phyloP scores from a whole-genome alignment of 2,888 invertebrate genomes.

The Lepidochitona cinerea region DNA sequence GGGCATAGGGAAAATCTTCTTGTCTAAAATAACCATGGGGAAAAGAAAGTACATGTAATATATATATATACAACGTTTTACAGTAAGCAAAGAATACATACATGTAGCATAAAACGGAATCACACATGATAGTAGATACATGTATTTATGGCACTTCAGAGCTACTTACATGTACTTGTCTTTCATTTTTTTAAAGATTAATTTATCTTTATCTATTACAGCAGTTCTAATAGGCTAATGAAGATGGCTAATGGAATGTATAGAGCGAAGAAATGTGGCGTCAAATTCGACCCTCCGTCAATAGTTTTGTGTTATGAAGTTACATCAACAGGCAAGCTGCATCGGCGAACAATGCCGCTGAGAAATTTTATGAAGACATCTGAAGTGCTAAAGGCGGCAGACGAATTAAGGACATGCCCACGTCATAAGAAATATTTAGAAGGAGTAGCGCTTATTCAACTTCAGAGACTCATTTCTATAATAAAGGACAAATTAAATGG shows the following conservation, averaged over 20 bases:
- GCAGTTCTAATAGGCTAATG: no score
- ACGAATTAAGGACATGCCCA: slow-evolving; percentile 64
- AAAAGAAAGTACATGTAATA: no score
- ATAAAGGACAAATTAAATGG: slow-evolving; percentile 72
- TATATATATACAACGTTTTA: no score
- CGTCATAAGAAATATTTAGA: slow-evolving; percentile 69
- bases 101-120: no score
- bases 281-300: slow-evolving; percentile 69
- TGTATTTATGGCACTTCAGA: no score
- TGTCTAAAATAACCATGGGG: no score
- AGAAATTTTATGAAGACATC: slow-evolving; percentile 70
- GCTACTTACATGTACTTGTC: no score
- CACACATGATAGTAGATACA: no score
- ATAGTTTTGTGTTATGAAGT: slow-evolving; percentile 66
- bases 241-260: neutral
- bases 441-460: slow-evolving; percentile 66
- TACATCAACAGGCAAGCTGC: slow-evolving; percentile 52
- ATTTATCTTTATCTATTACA: no score
- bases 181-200: no score
- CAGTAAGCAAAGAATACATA: no score
- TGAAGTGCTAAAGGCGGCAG: slow-evolving; percentile 61
- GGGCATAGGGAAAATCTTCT: no score
- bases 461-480: slow-evolving; percentile 72
- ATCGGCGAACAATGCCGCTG: slow-evolving; percentile 72
- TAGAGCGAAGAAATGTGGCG: slow-evolving; percentile 51